phyloP scores from a whole-genome alignment of 1,140 invertebrate genomes.

The Aporrectodea caliginosa region DNA sequence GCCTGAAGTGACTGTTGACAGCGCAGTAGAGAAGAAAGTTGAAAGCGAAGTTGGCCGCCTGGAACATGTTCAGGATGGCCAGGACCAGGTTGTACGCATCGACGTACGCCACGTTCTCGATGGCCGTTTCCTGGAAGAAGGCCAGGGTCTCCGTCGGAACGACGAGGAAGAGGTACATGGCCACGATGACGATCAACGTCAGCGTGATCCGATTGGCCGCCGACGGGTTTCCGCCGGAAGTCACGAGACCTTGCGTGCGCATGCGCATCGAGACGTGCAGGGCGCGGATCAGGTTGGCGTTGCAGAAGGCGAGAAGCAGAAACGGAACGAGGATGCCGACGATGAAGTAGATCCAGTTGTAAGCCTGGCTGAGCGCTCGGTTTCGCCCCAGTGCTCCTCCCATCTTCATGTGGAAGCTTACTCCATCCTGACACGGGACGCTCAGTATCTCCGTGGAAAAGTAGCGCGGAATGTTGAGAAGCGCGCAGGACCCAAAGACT shows the following conservation, averaged over 20 bases:
- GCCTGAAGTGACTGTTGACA: slow-evolving; percentile 6
- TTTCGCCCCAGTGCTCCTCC: not conserved
- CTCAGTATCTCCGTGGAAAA: slow-evolving; percentile 41
- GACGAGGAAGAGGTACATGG: slow-evolving; percentile 1
- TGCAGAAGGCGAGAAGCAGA: slow-evolving; percentile 33
- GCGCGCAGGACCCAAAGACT: slow-evolving; percentile 40
- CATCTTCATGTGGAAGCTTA: slow-evolving; percentile 27
- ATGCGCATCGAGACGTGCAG: slow-evolving; percentile 4
- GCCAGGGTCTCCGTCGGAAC: slow-evolving; percentile 5
- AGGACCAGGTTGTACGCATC: not conserved
- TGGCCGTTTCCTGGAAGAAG: not conserved
- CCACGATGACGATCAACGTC: slow-evolving; percentile 11
- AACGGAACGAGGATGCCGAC: slow-evolving; percentile 36
- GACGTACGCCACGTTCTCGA: not conserved
- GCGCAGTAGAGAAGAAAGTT: slow-evolving; percentile 15
- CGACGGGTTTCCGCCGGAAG: slow-evolving; percentile 62
- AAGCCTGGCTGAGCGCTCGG: slow-evolving; percentile 20
- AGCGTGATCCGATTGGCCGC: slow-evolving; percentile 62
- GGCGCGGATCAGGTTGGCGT: slow-evolving; percentile 37
- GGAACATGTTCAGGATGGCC: not conserved
- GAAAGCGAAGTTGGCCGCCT: slow-evolving; percentile 16
- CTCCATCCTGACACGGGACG: slow-evolving; percentile 37
- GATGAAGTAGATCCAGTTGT: slow-evolving; percentile 33
- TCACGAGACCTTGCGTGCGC: slow-evolving; percentile 32
- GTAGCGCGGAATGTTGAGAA: slow-evolving; percentile 45